Evolutionary conservation across 2,797 vertebrate genomes (phyloP).

Genomic region (Menidia menidia): DNA sequence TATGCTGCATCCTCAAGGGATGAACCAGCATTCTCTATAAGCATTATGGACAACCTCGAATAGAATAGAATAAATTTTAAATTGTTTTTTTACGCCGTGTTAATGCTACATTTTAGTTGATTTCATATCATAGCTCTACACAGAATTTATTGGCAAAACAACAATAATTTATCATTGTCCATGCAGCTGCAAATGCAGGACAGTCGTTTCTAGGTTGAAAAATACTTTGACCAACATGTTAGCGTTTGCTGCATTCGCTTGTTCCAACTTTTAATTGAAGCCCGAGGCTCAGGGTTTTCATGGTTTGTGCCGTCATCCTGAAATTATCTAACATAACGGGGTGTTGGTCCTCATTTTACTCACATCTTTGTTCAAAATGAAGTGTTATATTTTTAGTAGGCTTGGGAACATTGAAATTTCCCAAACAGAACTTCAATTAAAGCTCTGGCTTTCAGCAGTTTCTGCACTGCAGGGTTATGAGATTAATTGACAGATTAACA

Average conservation of each 20-base stretch:
- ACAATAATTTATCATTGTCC: not conserved
- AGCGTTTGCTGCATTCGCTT: not conserved
- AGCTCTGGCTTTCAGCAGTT: not conserved
- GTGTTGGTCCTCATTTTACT: not conserved
- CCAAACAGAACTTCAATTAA: not conserved
- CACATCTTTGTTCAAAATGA: not conserved
- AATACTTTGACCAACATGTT: not conserved
- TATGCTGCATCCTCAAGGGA: no score
- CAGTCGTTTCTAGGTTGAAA: not conserved
- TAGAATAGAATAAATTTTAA: no score
- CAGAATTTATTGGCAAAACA: no score
- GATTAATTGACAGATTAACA: not conserved
- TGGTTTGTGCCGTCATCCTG: not conserved
- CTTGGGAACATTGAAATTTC: not conserved
- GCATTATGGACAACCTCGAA: no score
- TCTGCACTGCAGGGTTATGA: not conserved
- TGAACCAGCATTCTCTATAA: no score
- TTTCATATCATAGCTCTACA: not conserved
- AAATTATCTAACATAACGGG: not conserved
- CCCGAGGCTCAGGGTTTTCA: not conserved
- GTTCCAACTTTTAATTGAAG: not conserved
- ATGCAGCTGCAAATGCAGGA: not conserved
- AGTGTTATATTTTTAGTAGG: not conserved
- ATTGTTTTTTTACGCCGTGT: no score
- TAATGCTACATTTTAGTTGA: not conserved